Conservation (phyloP, 2,113 vertebrate species). For the Etheostoma spectabile region DNA sequence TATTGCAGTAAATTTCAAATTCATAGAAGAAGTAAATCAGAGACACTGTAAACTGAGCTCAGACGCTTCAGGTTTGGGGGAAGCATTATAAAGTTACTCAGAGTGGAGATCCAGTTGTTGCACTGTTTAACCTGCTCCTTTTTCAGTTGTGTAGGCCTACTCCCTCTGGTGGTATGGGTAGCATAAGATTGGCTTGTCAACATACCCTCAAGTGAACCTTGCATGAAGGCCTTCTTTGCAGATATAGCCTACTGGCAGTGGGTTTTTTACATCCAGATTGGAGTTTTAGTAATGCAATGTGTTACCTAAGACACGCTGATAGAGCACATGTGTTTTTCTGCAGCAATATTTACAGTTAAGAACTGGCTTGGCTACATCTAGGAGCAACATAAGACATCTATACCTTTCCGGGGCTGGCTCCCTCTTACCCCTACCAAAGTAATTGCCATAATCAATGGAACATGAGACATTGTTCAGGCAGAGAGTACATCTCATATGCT, state of each 20-base stretch:
- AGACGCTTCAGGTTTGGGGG: conserved; percentile 1
- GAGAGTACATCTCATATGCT: conserved; percentile 1
- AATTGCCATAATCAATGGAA: conserved; percentile 1
- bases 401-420: neutral
- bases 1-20: neutral
- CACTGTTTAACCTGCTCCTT: conserved; percentile 20
- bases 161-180: conserved; percentile 76
- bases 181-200: conserved; percentile 19
- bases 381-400: neutral
- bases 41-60: conserved; percentile 4
- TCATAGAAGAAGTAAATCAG: neutral
- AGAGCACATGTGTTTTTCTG: neutral
- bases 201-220: conserved; percentile 20
- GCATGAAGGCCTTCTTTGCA: neutral
- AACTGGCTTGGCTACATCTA: neutral
- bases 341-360: neutral
- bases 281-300: neutral
- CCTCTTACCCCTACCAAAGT: neutral
- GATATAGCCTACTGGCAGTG: neutral
- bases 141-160: conserved; percentile 49
- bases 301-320: neutral
- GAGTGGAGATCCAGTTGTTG: conserved; percentile 59
- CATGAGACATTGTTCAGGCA: neutral
- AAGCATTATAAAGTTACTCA: conserved; percentile 37
- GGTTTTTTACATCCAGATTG: neutral